Evolutionary conservation across 2,888 invertebrate genomes (phyloP).

Genomic region (Penaeus monodon): DNA sequence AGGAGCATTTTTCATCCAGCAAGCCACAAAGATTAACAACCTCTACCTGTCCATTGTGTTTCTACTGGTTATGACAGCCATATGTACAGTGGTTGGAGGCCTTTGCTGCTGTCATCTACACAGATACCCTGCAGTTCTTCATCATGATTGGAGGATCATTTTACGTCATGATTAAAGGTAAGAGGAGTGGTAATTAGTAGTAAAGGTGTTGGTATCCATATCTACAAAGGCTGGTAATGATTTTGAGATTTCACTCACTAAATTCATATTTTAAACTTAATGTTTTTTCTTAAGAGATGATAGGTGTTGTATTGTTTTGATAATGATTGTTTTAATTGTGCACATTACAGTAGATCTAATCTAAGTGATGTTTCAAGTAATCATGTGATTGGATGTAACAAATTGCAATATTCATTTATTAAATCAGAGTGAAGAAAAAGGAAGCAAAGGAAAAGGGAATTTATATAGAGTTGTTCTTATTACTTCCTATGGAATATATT

Average conservation of each 20-base stretch:
- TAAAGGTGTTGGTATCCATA: too few species aligned
- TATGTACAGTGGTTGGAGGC: conserved; percentile 69
- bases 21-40: conserved; percentile 71
- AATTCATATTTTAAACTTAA: too few species aligned
- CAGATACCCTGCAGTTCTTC: conserved; percentile 71
- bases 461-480: background rate
- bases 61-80: conserved; percentile 69
- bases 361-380: too few species aligned
- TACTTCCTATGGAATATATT: background rate
- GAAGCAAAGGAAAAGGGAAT: background rate
- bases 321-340: too few species aligned
- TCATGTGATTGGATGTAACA: too few species aligned
- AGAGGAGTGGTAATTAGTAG: conserved; percentile 35
- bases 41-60: conserved; percentile 68
- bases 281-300: too few species aligned
- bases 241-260: too few species aligned
- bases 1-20: conserved; percentile 72
- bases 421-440: background rate
- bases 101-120: conserved; percentile 69
- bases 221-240: too few species aligned
- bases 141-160: conserved; percentile 71
- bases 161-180: conserved; percentile 69
- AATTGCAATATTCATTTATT: background rate
- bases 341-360: too few species aligned
- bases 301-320: too few species aligned